Evolutionary conservation across 2,797 vertebrate species (phyloP), one percentile per base, ranked within the genome.

Genomic region (Pelochelys cantorii): DNA sequence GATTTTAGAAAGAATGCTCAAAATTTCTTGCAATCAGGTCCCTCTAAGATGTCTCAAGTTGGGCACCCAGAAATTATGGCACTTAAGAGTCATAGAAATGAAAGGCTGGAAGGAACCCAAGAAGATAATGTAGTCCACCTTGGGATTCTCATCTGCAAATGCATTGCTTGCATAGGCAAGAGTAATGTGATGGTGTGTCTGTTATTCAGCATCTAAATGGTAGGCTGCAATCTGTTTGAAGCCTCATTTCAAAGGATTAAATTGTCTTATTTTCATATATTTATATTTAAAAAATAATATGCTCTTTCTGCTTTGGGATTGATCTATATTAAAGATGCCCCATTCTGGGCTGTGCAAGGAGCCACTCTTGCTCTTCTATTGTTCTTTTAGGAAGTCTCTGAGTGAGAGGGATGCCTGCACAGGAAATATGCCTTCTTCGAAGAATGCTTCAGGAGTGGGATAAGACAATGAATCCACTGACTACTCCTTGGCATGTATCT

Each of bases 1-100:
- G 54, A 23, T 78, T 88, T 94, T 94, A 88, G 80, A 89, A 25
- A 13, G 37, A 31, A 54, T 62, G 86, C 5, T 53, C 87, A 54
- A 31, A 53, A 22, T 84, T 84, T 55, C 80, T 60, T 52, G 86
- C 81, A 93, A 84, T 81, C 31, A 55, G 42, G 1, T 37, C 14
- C 27, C 57, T 81, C 37, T 42, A 59, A 53, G 1, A 6, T 4
- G 37, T 81, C 22, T 68, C 52, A 92, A 90, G 62, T 27, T 79
- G 81, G 84, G 88, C 31, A 90, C 4, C 20, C 8, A 83, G 86
- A n/a, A 37, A 48, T 81, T 54, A 84, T 74, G 37, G 71, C 37
- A 74, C 22, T 42, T 37, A 42, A 31, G 62, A 62, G 15, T 31
- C 31, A 65, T 7, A 65, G 62, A 65, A 65, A 65, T 65, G 62